These are phyloP conservation scores for Patella caerulea DNA, from an alignment of 2,888 invertebrate species.

Conservation along the genomic window DNA sequence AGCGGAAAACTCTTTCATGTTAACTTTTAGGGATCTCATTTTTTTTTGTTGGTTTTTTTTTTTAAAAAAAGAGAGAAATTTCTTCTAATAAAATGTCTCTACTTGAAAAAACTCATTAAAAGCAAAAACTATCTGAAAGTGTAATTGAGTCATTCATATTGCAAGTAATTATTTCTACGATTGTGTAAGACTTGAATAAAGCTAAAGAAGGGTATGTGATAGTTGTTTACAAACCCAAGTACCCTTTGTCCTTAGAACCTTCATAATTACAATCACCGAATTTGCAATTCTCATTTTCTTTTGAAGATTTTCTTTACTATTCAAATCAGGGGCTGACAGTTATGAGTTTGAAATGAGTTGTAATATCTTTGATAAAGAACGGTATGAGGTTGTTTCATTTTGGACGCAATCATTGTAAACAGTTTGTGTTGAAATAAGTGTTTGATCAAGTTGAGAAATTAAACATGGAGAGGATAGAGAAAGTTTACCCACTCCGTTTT, in stretches of 20 bases:
- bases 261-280: constrained; percentile 27
- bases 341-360: constrained; percentile 27
- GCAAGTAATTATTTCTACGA: too few relatives aligned
- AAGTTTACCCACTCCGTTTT: constrained; percentile 20
- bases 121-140: too few relatives aligned
- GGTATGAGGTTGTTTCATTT: constrained; percentile 18
- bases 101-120: too few relatives aligned
- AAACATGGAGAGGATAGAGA: constrained; percentile 16
- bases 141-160: too few relatives aligned
- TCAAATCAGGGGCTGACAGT: constrained; percentile 19
- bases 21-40: too few relatives aligned
- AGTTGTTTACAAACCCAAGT: too few relatives aligned
- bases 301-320: constrained; percentile 25
- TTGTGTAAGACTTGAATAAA: too few relatives aligned
- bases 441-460: constrained; percentile 20
- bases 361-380: constrained; percentile 19
- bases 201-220: too few relatives aligned
- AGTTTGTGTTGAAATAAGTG: constrained; percentile 23
- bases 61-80: too few relatives aligned
- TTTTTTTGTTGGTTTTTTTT: too few relatives aligned
- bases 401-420: constrained; percentile 26
- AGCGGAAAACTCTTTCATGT: too few relatives aligned
- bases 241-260: constrained; percentile 9
- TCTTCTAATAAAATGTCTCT: too few relatives aligned
- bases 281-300: constrained; percentile 20